Evolutionary conservation across 1,140 invertebrate species (phyloP), one percentile per base, ranked within the genome.

Genomic region (Pogonognathellus flavescens): DNA sequence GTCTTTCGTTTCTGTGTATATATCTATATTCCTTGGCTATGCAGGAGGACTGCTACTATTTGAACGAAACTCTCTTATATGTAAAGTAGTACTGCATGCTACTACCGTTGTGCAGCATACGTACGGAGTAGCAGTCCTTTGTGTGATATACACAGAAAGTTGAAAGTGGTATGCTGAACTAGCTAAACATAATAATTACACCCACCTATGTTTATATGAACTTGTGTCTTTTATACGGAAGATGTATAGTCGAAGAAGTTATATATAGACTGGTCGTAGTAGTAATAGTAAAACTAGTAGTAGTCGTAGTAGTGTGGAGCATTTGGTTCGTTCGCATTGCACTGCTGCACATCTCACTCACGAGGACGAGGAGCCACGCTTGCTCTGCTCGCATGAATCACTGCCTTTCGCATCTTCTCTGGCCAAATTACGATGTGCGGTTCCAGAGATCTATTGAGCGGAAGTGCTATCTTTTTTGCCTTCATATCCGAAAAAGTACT

Each of bases 401-500:
- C 83, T 87, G 83, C 80, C 55, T 49, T 80, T 86, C 59, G 53
- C 76, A 57, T 60, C 20, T 80, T 83, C 84, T 52, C 50, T 53
- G 80, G 66, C 84, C 82, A 88, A 88, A 87, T 87, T 88, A 88
- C 88, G 88, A 87, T 80, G 86, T 88, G 88, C 85, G 88, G 88
- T 88, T 88, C 84, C 76, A 83, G 88, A 86, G 86, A 88, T 87
- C 85, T 87, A 87, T 88, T 88, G 88, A 87, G 88, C 86, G 86
- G 88, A 88, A 88, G 88, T 88, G 86, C 88, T 88, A 88, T 88
- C 86, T 87, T 84, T 84, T 85, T 86, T 62, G 59, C 85, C 80
- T 60, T 84, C 85, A 82, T 81, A 81, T 72, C 84, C 81, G 62
- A 84, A 83, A 85, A 84, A 86, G 83, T 82, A 85, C 49, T 66